These are phyloP conservation scores for Lomographa bimaculata DNA, from an alignment of 2,888 invertebrate genomes.

Conservation along the genomic window DNA sequence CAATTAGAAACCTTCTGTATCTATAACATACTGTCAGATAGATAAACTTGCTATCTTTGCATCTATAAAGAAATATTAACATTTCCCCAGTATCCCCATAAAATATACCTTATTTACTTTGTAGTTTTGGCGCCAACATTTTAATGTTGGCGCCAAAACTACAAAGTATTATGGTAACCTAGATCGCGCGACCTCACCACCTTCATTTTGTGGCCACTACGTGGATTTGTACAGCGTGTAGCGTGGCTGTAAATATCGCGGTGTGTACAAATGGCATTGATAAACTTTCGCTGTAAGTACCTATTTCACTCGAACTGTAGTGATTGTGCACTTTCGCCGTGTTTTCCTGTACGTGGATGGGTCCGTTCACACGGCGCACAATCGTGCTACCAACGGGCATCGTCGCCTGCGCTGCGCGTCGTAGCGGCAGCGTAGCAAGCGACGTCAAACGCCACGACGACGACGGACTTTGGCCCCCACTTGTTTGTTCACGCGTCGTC, in stretches of 20 bases:
- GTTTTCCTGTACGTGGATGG: slow-evolving; percentile 41
- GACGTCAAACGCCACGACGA: slow-evolving; percentile 33
- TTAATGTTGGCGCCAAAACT: no score
- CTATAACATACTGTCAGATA: no score
- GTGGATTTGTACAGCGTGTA: neutral
- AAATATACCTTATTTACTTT: no score
- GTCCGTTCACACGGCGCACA: slow-evolving; percentile 31
- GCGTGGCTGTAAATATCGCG: slow-evolving; percentile 2
- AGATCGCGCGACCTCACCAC: no score
- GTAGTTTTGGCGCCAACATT: no score
- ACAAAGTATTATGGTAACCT: no score
- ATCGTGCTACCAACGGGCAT: slow-evolving; percentile 33
- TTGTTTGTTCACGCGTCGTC: slow-evolving; percentile 79
- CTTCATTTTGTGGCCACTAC: no score
- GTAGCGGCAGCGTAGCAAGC: neutral
- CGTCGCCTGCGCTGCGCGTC: slow-evolving; percentile 12
- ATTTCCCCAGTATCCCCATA: no score
- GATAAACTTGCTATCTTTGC: no score
- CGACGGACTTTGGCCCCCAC: slow-evolving; percentile 48
- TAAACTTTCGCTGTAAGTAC: slow-evolving; percentile 68
- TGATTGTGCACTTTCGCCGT: slow-evolving; percentile 67
- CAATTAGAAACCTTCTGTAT: no score
- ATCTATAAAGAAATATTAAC: no score
- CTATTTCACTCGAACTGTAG: slow-evolving; percentile 22
- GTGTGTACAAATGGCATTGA: slow-evolving; percentile 31